These are phyloP conservation scores for Argyresthia goedartella DNA, from an alignment of 2,888 invertebrate genomes.

Conservation along the genomic window DNA sequence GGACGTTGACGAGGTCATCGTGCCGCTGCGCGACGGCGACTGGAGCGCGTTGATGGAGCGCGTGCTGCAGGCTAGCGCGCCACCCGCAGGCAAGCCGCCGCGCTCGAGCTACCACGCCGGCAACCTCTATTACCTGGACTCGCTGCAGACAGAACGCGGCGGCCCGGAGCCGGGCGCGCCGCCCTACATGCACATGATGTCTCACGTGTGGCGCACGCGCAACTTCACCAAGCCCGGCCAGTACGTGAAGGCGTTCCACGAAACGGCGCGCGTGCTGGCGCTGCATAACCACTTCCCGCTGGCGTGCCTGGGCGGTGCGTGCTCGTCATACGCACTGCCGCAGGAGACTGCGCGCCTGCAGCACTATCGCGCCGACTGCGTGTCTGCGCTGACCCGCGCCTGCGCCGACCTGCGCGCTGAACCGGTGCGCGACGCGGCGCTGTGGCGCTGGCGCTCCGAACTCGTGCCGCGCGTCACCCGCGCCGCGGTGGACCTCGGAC, in stretches of 20 bases:
- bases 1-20: constrained; percentile 95
- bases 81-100: constrained; percentile 54
- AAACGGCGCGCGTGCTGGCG: constrained; percentile 88
- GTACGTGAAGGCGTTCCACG: constrained; percentile 95
- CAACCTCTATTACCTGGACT: constrained; percentile 94
- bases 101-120: constrained; percentile 89
- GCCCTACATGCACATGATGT: constrained; percentile 92
- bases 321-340: constrained; percentile 87
- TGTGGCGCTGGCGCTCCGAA: constrained; percentile 89
- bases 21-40: constrained; percentile 81
- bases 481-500: constrained; percentile 80
- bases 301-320: constrained; percentile 86
- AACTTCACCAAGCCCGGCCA: constrained; percentile 95
- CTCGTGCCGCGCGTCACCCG: constrained; percentile 78
- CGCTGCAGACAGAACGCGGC: constrained; percentile 83
- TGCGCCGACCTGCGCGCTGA: constrained; percentile 87
- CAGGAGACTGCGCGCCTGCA: constrained; percentile 89
- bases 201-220: constrained; percentile 89
- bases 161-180: constrained; percentile 85
- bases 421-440: constrained; percentile 85
- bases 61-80: constrained; percentile 74
- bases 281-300: constrained; percentile 94
- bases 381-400: constrained; percentile 85
- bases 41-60: constrained; percentile 87
- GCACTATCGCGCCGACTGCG: constrained; percentile 95